These are phyloP conservation scores for Sus cebifrons DNA, from an alignment of 2,797 vertebrate genomes.

Conservation along the genomic window DNA sequence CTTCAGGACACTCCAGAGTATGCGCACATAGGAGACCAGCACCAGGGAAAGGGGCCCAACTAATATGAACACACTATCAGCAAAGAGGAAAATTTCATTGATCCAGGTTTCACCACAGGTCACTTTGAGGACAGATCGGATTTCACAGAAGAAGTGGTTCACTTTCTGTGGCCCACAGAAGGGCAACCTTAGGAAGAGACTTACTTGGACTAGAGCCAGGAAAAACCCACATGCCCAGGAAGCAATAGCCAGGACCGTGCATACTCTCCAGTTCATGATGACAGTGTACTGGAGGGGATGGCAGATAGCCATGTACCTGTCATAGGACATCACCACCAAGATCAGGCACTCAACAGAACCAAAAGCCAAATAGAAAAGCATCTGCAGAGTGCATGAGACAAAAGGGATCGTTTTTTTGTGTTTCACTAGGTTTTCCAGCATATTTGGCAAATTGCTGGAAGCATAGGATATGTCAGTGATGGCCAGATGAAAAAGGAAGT, in stretches of 20 bases:
- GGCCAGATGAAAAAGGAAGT: background rate
- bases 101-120: background rate
- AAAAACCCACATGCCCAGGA: background rate
- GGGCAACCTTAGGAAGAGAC: background rate
- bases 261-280: background rate
- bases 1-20: conserved; percentile 54
- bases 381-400: background rate
- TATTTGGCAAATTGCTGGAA: background rate
- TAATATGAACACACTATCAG: background rate
- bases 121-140: background rate
- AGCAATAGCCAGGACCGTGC: background rate
- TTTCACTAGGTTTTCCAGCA: background rate
- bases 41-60: background rate
- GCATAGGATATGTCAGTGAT: background rate
- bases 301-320: background rate
- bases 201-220: background rate
- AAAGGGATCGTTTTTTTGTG: background rate
- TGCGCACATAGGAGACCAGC: background rate
- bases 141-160: background rate
- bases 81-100: conserved; percentile 33
- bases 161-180: background rate
- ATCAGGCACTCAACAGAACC: background rate
- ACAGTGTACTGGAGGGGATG: background rate
- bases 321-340: background rate
- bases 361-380: background rate